Base-by-base conservation (phyloP, 92 coral and sea anemone genomes). In the Epizoanthus fatuus region DNA sequence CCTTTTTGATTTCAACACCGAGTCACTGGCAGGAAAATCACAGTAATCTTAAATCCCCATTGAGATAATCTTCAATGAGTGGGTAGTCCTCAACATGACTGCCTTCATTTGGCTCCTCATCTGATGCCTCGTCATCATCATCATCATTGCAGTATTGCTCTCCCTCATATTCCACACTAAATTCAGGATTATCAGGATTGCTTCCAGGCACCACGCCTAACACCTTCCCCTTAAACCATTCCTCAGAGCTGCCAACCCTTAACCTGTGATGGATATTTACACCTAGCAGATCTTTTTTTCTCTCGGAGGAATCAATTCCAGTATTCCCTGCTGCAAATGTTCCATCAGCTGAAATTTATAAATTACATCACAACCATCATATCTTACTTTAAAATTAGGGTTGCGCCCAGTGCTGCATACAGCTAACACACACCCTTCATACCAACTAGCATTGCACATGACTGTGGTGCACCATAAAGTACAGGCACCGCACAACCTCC, bases 341-440 rank as follows among this genome's bases (percentile, higher is more conserved):
- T 25, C 16, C 65, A 74, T 74, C 51, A 74, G n/a, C 17, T 32
- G 29, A 13, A 74, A 74, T 35, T 14, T 54, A 7, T 55, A 74
- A 55, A 13, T 74, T 14, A 3, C 65, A 74, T 20, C n/a, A 47
- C 56, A 74, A 10, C 80, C 80, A 74, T 74, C 65, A 74, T 74
- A 74, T 22, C 42, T 25, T 13, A 74, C 56, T 74, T 74, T 29
- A 74, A 74, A 74, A 3, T 29, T 13, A 12, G 80, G 80, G 64
- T 74, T 74, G 49, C 9, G 13, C 57, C 47, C 80, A 44, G 32
- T 74, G 15, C 84, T 49, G 14, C 84, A 60, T 22, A 79, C 17
- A 20, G 84, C 20, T 25, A 79, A 13, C 54, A 81, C 86, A 81
- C 63, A 67, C 19, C 86, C 74, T 7, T 81, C 78, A 68, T 67